A percentile compares a stretch with the other conserved stretches of the same genome.
Conservation (phyloP, 2,888 invertebrate species). For the Tillus elongatus region DNA sequence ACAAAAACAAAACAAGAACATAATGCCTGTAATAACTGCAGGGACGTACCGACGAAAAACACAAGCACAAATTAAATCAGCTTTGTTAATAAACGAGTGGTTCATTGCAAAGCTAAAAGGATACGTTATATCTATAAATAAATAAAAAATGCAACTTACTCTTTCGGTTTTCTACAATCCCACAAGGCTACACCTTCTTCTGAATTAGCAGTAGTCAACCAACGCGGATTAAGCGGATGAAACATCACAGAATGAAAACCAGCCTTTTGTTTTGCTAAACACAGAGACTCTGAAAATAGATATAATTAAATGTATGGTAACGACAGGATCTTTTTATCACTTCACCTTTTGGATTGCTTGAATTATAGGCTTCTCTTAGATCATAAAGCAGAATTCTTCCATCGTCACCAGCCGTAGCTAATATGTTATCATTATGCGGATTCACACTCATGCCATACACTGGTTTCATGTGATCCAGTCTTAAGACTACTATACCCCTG, state of each 20-base stretch:
- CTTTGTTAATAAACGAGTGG: too few species aligned
- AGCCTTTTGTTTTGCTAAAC: conserved; percentile 58
- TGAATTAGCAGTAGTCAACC: conserved; percentile 82
- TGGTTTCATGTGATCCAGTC: conserved; percentile 77
- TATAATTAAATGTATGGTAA: too few species aligned
- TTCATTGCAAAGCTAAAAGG: too few species aligned
- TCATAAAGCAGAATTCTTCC: conserved; percentile 82
- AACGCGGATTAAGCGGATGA: conserved; percentile 73
- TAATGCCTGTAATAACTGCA: too few species aligned
- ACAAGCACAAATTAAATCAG: too few species aligned
- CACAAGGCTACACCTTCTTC: conserved; percentile 82
- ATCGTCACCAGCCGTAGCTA: conserved; percentile 88
- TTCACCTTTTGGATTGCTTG: too few species aligned
- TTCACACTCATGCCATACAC: conserved; percentile 85
- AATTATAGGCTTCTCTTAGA: conserved; percentile 58
- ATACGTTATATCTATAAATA: conserved; percentile 9
- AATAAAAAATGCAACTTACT: conserved; percentile 50
- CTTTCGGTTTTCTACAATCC: conserved; percentile 77
- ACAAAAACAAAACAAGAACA: too few species aligned
- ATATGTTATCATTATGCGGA: conserved; percentile 72
- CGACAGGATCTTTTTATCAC: too few species aligned
- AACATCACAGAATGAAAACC: conserved; percentile 95
- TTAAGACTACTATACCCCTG: conserved; percentile 57
- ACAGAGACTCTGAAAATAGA: conserved; percentile 40
- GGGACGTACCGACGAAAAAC: too few species aligned